Evolutionary conservation across 2,797 vertebrate species (phyloP).

Genomic region (Pseudomugil tenellus): DNA sequence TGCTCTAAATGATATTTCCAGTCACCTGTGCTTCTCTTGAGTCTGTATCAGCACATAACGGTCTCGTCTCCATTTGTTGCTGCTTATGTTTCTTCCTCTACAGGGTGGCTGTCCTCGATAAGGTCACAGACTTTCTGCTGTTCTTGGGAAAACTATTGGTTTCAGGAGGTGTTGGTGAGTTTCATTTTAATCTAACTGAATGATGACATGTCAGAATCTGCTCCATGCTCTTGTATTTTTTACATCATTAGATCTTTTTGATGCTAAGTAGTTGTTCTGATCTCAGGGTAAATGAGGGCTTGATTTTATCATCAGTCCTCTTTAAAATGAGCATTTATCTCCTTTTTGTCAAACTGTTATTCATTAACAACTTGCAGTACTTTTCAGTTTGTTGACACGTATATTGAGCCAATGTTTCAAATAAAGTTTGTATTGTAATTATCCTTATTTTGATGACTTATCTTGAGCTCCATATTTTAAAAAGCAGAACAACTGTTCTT

Average conservation of each 20-base stretch:
- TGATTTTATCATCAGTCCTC: conserved; percentile 3
- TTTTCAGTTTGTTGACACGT: not conserved
- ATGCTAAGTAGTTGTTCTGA: not conserved
- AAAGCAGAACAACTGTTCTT: not conserved
- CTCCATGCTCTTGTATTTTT: not conserved
- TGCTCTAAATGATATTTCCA: not conserved
- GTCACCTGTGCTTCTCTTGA: not conserved
- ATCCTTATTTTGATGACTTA: not conserved
- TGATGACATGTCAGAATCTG: not conserved
- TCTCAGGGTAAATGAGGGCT: not conserved
- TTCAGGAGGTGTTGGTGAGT: conserved; percentile 93
- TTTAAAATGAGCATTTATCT: not conserved
- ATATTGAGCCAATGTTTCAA: not conserved
- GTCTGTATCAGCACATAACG: not conserved
- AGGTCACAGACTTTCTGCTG: conserved; percentile 94
- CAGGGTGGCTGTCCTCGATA: conserved; percentile 94
- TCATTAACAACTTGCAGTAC: not conserved
- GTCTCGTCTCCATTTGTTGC: conserved; percentile 5
- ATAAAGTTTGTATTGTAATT: conserved; percentile 1
- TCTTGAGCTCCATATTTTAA: not conserved
- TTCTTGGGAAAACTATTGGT: conserved; percentile 94
- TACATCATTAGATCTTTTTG: not conserved
- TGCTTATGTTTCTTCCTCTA: conserved; percentile 36
- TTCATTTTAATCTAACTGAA: conserved; percentile 2
- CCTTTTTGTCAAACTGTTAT: not conserved